Evolutionary conservation across 23 tunicate species (phyloP).

Genomic region (Styela clava): DNA sequence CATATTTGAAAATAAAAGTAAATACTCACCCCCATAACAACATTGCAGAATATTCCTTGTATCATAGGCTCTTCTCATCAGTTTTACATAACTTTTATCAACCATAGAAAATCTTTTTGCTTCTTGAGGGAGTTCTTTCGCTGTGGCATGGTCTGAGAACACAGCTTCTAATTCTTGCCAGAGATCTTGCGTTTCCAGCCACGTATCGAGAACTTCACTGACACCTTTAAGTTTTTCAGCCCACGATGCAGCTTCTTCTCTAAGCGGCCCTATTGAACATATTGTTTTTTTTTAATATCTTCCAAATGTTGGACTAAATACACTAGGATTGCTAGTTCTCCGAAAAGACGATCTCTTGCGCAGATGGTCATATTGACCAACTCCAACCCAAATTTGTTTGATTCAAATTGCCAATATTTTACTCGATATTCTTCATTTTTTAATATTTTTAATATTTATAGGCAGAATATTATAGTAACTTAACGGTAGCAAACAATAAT

Average conservation of each 20-base stretch:
- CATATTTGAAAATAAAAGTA: no score
- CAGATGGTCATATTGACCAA: no score
- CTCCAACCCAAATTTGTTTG: no score
- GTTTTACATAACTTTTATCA: slow-evolving; percentile 71
- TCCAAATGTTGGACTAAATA: no score
- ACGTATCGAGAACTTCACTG: slow-evolving; percentile 77
- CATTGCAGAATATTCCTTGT: slow-evolving; percentile 88
- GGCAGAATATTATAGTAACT: no score
- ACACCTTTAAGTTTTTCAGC: slow-evolving; percentile 91
- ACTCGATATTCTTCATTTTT: no score
- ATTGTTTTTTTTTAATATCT: no score
- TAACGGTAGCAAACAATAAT: no score
- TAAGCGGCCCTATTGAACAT: slow-evolving; percentile 56
- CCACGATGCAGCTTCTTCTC: slow-evolving; percentile 95
- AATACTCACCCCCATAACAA: slow-evolving; percentile 95
- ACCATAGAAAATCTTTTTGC: slow-evolving; percentile 87
- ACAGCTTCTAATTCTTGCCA: slow-evolving; percentile 89
- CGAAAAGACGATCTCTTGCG: no score
- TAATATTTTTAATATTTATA: no score
- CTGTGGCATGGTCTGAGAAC: slow-evolving; percentile 82
- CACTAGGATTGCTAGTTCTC: no score
- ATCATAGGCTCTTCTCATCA: slow-evolving; percentile 74
- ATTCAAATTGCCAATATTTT: no score
- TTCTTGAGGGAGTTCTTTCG: slow-evolving; percentile 90
- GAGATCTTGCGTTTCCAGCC: slow-evolving; percentile 88